Conservation (phyloP, 1,140 invertebrate genomes). For the Drosophila orena region DNA sequence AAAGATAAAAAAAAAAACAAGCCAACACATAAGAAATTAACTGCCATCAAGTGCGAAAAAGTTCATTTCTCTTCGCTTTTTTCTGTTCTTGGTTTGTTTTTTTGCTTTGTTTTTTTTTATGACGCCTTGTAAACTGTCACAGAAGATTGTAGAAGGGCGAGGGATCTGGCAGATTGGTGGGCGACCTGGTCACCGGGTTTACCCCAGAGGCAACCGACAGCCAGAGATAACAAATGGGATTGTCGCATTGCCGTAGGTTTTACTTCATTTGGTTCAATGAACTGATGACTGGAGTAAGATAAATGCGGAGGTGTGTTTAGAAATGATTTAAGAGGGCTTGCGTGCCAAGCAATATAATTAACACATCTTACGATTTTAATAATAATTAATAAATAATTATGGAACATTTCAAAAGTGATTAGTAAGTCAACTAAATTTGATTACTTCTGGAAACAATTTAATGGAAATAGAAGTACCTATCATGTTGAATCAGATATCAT, state of each 20-base stretch:
- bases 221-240: conserved; percentile 46
- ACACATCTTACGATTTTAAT: too few species aligned
- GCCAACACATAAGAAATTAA: conserved; percentile 55
- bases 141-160: conserved; percentile 24
- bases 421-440: too few species aligned
- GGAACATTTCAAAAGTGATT: too few species aligned
- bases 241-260: conserved; percentile 34
- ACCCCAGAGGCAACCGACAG: conserved; percentile 25
- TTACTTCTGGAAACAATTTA: too few species aligned
- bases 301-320: background rate
- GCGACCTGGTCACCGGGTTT: conserved; percentile 41
- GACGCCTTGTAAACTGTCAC: conserved; percentile 51
- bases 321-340: conserved; percentile 3
- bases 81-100: conserved; percentile 4
- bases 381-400: too few species aligned
- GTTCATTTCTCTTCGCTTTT: conserved; percentile 48
- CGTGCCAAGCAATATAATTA: too few species aligned
- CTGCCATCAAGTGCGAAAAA: conserved; percentile 69
- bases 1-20: conserved; percentile 22
- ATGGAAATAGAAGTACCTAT: too few species aligned
- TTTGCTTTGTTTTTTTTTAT: background rate
- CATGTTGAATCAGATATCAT: conserved; percentile 27
- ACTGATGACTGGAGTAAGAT: conserved; percentile 13
- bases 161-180: conserved; percentile 25
- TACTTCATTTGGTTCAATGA: conserved; percentile 48